phyloP scores from a whole-genome alignment of 2,113 vertebrate species.

The Psittacus erithacus region DNA sequence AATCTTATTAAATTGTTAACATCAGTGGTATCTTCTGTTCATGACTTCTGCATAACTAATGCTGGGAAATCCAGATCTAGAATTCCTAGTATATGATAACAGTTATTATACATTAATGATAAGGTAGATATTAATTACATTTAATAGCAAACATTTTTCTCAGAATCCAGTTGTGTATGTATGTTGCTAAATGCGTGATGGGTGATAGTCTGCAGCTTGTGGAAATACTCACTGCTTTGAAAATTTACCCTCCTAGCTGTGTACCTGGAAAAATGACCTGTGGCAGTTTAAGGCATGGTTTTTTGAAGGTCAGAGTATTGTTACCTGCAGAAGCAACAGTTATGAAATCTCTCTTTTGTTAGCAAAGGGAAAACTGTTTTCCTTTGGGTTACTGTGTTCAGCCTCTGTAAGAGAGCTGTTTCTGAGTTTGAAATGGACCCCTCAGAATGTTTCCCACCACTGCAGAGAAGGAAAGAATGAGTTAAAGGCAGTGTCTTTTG shows the following conservation, averaged over 20 bases:
- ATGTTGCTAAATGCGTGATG: background rate
- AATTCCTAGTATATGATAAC: background rate
- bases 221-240: background rate
- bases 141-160: constrained; percentile 18
- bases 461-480: background rate
- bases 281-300: background rate
- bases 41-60: background rate
- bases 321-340: background rate
- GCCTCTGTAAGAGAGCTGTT: background rate
- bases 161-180: background rate
- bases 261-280: background rate
- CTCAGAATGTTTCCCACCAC: background rate
- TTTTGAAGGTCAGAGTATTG: background rate
- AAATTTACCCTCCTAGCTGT: background rate
- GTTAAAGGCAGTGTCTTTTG: background rate
- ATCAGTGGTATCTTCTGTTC: background rate
- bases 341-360: background rate
- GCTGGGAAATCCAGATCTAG: background rate
- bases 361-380: background rate
- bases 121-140: background rate
- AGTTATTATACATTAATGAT: background rate
- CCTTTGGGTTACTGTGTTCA: background rate
- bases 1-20: background rate
- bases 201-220: background rate
- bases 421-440: background rate